Base-by-base conservation (phyloP, 2,888 invertebrate genomes). In the Eubasilissa splendida region DNA sequence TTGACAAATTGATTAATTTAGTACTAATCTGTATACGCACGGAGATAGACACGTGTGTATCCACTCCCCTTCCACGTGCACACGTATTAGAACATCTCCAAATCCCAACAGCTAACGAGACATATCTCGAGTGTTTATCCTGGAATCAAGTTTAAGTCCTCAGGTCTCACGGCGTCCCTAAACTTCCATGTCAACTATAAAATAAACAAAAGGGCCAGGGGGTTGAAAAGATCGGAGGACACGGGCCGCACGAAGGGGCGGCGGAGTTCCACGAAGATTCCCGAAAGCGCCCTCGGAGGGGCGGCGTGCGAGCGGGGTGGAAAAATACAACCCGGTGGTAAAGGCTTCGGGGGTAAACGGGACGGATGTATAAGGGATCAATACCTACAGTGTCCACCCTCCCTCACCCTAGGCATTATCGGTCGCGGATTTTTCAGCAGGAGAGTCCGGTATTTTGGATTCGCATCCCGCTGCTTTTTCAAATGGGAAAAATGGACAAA, bases 111-210 rank as follows among this genome's bases (percentile, higher is more conserved):
- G 65, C 56, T 70, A 80, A 76, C 56, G 70, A 76, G 66, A 80
- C 65, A 71, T 68, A 50, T 80, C 68, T 74, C 22, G 63, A 78
- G 78, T 83, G 81, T 83, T 83, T 82, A 71, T 82, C 78, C 80
- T 77, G 65, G 80, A 83, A 80, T 82, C 80, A 80, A 83, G 80
- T 83, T 63, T 71, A 76, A 80, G 76, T 75, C 76, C 76, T 73
- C 63, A 31, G 75, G 78, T 74, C 66, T 76, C 52, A 50, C 65
- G 73, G 68, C 77, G 71, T 80, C 80, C 83, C 82, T 80, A 75
- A 83, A 82, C 82, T 80, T 81, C 59, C 79, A 81, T 81, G 83
- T 81, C 83, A 83, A 83, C 82, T 81, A 80, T 78, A 83, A 83
- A 83, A 80, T 80, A 83, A 83, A 83, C 81, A 83, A 81, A 81